Evolutionary conservation across 2,888 invertebrate species (phyloP).

Genomic region (Philonicus albiceps): DNA sequence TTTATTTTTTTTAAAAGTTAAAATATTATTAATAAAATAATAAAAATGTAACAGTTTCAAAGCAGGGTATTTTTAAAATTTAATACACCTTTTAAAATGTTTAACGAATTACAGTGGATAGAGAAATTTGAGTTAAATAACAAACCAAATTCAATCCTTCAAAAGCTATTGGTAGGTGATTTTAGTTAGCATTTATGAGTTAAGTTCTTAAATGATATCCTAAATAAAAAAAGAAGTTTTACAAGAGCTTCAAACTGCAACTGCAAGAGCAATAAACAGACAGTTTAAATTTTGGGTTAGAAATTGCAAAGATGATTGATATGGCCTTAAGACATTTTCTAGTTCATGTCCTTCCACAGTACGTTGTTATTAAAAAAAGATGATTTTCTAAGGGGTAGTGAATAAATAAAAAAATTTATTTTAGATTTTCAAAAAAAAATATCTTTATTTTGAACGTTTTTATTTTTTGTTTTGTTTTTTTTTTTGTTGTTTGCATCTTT

Average conservation of each 20-base stretch:
- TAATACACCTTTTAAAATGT: neutral
- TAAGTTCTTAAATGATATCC: too few relatives aligned
- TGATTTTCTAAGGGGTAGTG: neutral
- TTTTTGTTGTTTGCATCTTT: neutral
- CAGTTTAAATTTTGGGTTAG: too few relatives aligned
- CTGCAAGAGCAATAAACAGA: too few relatives aligned
- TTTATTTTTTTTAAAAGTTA: neutral
- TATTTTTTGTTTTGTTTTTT: neutral
- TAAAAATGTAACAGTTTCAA: too few relatives aligned
- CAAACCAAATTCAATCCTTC: neutral
- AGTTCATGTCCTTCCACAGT: too few relatives aligned
- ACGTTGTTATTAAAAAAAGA: too few relatives aligned
- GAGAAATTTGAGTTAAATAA: neutral
- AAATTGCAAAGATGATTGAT: too few relatives aligned
- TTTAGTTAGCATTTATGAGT: too few relatives aligned
- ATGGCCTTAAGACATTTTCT: too few relatives aligned
- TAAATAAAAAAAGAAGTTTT: too few relatives aligned
- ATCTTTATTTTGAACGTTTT: conserved; percentile 28
- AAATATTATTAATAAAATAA: neutral
- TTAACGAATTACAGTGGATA: neutral
- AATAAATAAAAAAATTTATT: neutral
- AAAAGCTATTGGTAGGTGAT: neutral
- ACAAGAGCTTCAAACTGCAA: too few relatives aligned
- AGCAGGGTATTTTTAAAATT: too few relatives aligned
- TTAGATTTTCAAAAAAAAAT: conserved; percentile 12